Percentiles rank a stretch among this genome's conserved stretches.
phyloP scores from a whole-genome alignment of 2,113 vertebrate species.

The Lagenorhynchus albirostris region DNA sequence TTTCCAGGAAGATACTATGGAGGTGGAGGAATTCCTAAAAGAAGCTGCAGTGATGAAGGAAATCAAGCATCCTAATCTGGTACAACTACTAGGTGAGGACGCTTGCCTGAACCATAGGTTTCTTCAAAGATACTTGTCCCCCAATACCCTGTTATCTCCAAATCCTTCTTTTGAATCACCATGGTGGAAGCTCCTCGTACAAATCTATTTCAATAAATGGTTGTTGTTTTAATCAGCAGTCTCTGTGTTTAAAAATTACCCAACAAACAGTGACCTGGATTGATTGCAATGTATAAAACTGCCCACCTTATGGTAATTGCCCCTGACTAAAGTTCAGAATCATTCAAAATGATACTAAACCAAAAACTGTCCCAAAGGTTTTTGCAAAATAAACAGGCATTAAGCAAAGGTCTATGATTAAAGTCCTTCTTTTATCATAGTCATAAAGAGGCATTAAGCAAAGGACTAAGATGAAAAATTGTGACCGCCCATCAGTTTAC shows the following conservation, averaged over 20 bases:
- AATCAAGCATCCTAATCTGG: slow-evolving; percentile 98
- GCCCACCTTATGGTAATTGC: background rate
- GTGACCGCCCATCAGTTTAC: background rate
- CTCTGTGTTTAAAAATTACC: background rate
- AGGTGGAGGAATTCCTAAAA: slow-evolving; percentile 98
- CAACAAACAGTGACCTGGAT: background rate
- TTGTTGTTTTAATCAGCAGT: background rate
- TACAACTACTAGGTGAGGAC: slow-evolving; percentile 89
- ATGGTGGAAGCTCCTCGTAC: background rate
- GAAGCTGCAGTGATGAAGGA: slow-evolving; percentile 99
- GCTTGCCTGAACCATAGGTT: background rate
- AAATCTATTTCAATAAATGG: background rate
- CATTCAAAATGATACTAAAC: background rate
- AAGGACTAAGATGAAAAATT: background rate
- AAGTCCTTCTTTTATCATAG: background rate
- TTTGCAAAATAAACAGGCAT: background rate
- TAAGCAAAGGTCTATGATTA: background rate
- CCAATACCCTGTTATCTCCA: background rate
- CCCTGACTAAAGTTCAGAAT: background rate
- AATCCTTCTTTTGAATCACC: slow-evolving; percentile 12
- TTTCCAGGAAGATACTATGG: slow-evolving; percentile 97
- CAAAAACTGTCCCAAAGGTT: background rate
- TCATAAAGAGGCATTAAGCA: background rate
- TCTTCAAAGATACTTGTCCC: background rate
- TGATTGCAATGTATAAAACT: background rate